phyloP scores from a whole-genome alignment of 2,888 invertebrate genomes.

The Mylabris sibirica region DNA sequence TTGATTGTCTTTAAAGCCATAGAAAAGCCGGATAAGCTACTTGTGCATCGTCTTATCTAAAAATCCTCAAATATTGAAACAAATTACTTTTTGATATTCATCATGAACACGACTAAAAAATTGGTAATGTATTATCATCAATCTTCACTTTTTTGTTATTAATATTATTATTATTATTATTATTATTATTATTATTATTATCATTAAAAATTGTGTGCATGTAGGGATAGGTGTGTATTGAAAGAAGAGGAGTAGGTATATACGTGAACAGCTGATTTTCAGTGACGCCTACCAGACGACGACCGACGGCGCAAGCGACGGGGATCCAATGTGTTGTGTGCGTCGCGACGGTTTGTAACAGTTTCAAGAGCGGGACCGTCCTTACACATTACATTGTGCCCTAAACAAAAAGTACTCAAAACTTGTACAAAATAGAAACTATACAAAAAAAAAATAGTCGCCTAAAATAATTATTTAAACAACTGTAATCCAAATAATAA shows the following conservation, averaged over 20 bases:
- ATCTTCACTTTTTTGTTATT: neutral
- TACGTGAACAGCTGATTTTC: slow-evolving; percentile 51
- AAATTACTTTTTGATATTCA: neutral
- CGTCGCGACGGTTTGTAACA: slow-evolving; percentile 49
- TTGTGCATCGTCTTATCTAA: neutral
- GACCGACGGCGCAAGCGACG: slow-evolving; percentile 42
- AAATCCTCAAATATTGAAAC: neutral
- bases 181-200: neutral
- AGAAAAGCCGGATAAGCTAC: neutral
- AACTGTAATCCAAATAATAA: too few species aligned
- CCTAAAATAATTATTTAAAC: too few species aligned
- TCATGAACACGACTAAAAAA: neutral
- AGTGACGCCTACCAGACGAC: slow-evolving; percentile 51
- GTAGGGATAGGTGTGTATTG: neutral
- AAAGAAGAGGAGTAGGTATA: slow-evolving; percentile 14
- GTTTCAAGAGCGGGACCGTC: slow-evolving; percentile 23
- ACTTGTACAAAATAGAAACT: neutral
- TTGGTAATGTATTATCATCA: too few species aligned
- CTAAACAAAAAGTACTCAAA: neutral
- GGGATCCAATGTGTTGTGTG: slow-evolving; percentile 31
- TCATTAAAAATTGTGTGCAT: neutral
- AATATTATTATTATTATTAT: neutral
- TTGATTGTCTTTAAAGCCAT: neutral
- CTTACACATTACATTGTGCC: neutral
- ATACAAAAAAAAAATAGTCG: too few species aligned